phyloP scores from a whole-genome alignment of 1,140 invertebrate genomes.

The Thaumetopoea pityocampa region DNA sequence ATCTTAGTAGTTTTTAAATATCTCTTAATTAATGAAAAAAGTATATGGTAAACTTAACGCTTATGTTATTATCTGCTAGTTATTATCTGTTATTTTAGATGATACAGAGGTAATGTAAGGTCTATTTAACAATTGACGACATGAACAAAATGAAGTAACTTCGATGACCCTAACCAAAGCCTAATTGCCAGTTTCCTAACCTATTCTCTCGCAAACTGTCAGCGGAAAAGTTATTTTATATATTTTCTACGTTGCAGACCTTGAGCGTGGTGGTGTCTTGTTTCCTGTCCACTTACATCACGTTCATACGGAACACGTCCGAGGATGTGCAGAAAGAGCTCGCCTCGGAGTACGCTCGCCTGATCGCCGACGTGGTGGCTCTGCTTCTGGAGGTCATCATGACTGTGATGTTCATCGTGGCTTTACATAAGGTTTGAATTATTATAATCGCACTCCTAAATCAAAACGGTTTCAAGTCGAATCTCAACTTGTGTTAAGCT shows the following conservation, averaged over 20 bases:
- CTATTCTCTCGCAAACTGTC: too few species aligned
- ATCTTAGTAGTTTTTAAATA: too few species aligned
- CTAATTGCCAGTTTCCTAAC: too few species aligned
- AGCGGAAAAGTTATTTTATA: too few species aligned
- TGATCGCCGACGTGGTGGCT: slow-evolving; percentile 45
- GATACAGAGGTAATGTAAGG: too few species aligned
- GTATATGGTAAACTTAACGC: too few species aligned
- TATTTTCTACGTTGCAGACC: slow-evolving; percentile 35
- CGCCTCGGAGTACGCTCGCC: slow-evolving; percentile 36
- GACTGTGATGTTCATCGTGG: slow-evolving; percentile 51
- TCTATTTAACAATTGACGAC: too few species aligned
- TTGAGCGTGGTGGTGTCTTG: slow-evolving; percentile 45
- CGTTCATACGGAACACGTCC: slow-evolving; percentile 29
- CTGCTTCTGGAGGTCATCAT: slow-evolving; percentile 44
- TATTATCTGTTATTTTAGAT: too few species aligned
- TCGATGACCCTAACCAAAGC: too few species aligned
- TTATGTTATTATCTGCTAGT: too few species aligned
- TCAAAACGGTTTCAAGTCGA: not conserved
- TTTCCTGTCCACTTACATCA: slow-evolving; percentile 51
- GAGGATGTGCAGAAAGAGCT: slow-evolving; percentile 13
- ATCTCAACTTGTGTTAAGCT: not conserved
- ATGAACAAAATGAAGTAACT: too few species aligned
- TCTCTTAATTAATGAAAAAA: too few species aligned
- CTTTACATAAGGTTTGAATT: slow-evolving; percentile 46
- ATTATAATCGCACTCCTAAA: not conserved